These are phyloP conservation scores for Stylophora pistillata DNA, from an alignment of 64 coral and sea anemone genomes.

Conservation along the genomic window DNA sequence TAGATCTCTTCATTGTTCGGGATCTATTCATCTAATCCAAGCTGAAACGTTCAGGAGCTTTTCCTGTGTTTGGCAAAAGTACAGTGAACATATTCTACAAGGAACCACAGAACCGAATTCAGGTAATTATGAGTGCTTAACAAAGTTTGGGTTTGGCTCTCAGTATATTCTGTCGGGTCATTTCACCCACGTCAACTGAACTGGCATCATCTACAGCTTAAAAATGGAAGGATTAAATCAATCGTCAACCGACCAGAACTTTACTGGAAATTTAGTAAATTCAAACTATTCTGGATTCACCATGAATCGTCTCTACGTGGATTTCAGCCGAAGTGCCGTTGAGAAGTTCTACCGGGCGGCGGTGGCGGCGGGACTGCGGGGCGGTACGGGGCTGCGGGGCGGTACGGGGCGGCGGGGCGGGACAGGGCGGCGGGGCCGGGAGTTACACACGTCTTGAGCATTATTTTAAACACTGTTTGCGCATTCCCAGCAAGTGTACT, in stretches of 20 bases:
- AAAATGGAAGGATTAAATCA: not conserved
- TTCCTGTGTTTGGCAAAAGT: not conserved
- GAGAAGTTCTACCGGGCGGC: constrained; percentile 24
- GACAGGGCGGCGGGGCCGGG: too few relatives aligned
- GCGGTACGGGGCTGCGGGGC: too few relatives aligned
- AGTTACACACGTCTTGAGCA: not conserved
- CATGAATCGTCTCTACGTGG: not conserved
- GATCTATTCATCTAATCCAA: not conserved
- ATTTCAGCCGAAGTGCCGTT: constrained; percentile 1
- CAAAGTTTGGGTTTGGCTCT: not conserved
- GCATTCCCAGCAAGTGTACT: constrained; percentile 1
- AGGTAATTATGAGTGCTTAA: too few relatives aligned
- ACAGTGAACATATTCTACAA: not conserved
- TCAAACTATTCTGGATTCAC: not conserved
- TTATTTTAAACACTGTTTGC: constrained; percentile 10
- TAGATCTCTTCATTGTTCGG: not conserved
- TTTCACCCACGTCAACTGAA: not conserved
- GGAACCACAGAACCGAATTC: too few relatives aligned
- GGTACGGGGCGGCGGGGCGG: too few relatives aligned
- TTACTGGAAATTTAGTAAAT: not conserved
- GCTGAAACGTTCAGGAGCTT: not conserved
- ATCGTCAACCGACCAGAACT: not conserved
- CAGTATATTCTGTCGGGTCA: not conserved
- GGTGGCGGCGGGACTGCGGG: too few relatives aligned
- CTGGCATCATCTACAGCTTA: too few relatives aligned